These are phyloP conservation scores for Heliocidaris erythrogramma DNA, from an alignment of 35 echinoderm and acorn worm genomes.

Conservation along the genomic window DNA sequence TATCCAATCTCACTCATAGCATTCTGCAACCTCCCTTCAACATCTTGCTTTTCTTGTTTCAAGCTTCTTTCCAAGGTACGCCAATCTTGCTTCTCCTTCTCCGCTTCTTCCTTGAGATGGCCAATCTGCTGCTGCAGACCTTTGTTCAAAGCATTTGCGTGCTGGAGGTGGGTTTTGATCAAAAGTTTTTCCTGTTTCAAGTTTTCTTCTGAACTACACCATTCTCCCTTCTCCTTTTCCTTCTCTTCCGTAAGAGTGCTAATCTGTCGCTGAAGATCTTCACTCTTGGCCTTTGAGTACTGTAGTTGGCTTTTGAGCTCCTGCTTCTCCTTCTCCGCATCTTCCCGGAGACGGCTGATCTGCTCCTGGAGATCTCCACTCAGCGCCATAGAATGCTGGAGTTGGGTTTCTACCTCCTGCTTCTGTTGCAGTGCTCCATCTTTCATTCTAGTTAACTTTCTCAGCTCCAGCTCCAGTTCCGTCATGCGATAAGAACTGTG, in stretches of 20 bases:
- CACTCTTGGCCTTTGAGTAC: background rate
- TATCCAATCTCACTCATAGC: background rate
- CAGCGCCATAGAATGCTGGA: background rate
- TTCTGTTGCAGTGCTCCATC: slow-evolving; percentile 31
- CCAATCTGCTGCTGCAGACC: background rate
- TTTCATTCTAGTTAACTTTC: background rate
- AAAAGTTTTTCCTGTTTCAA: background rate
- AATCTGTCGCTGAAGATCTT: slow-evolving; percentile 30
- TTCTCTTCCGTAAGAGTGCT: background rate
- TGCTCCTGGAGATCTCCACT: slow-evolving; percentile 36
- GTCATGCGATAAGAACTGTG: background rate
- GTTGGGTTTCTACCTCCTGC: slow-evolving; percentile 52
- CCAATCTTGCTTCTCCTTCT: background rate
- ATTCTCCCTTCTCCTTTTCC: background rate
- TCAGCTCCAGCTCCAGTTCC: slow-evolving; percentile 7
- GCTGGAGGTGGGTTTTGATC: background rate
- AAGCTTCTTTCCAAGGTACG: background rate
- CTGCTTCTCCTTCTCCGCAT: slow-evolving; percentile 43
- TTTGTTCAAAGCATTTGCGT: background rate
- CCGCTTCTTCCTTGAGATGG: background rate
- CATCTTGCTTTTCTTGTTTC: background rate
- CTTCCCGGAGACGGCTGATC: background rate
- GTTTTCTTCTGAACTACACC: background rate
- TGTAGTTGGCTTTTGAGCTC: slow-evolving; percentile 34
- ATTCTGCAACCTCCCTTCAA: too few relatives aligned